Evolutionary conservation across 2,797 vertebrate species (phyloP), one percentile per base, ranked within the genome.

Genomic region (Orestias chungarensis): DNA sequence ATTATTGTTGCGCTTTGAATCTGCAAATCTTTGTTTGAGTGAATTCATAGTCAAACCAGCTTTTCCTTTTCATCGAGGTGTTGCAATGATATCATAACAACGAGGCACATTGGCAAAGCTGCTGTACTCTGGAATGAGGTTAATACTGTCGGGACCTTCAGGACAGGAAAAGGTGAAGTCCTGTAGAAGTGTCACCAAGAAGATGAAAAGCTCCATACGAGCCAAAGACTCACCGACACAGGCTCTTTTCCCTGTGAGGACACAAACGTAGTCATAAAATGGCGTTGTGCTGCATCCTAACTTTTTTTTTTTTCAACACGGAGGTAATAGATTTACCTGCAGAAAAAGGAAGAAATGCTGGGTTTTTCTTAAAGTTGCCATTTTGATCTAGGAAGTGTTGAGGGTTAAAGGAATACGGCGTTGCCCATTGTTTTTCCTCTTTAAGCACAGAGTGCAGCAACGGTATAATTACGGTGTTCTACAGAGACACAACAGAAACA

Each of bases 171-270:
- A 89, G 59, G 64, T 90, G 85, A 93, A 93, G 43, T 70, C 50
- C 76, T 90, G 89, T 50, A 97, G 81, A 71, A 96, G 77, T 20
- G 93, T 64, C 5, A 94, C 93, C 25, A 95, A 27, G 74, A 96
- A 93, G 17, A 97, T 85, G 68, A 96, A 96, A 40, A 96, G 82
- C 79, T 96, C 94, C 38, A 95, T 94, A 0, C 89, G 92, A 0
- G 93, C 95, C 79, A 96, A 86, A 68, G 93, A 89, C 84, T 96
- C 95, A 0, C 95, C 96, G 0, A 93, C 93, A 79, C 96, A 96
- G 12, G 89, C 47, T 1, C 95, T 88, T 70, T 95, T 95, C 59
- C 96, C 96, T 95, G 81, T 9, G 38, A 47, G 61, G 10, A 69
- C 3, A 78, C 29, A 71, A 61, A 50, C 25, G 57, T 7, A 27